phyloP scores from a whole-genome alignment of 2,888 invertebrate species.

The Acrobasis suavella region DNA sequence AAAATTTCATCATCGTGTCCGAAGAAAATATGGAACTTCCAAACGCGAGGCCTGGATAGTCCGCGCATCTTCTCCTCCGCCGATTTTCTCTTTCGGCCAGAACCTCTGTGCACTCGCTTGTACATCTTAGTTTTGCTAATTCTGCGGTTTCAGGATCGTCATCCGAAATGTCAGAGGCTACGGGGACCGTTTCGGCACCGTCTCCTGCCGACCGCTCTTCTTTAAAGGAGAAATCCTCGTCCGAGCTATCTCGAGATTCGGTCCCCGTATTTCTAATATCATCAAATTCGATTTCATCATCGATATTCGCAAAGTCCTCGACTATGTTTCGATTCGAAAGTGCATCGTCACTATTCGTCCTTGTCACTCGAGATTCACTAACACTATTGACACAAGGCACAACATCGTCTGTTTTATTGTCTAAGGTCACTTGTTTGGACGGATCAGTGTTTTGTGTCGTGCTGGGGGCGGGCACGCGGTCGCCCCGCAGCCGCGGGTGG shows the following conservation, averaged over 20 bases:
- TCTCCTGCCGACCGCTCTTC: conserved; percentile 73
- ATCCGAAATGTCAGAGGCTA: conserved; percentile 71
- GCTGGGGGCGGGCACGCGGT: conserved; percentile 79
- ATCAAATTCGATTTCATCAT: conserved; percentile 68
- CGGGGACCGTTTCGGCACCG: conserved; percentile 67
- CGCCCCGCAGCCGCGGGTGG: conserved; percentile 86
- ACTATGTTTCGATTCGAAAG: conserved; percentile 74
- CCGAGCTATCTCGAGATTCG: conserved; percentile 65
- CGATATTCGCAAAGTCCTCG: conserved; percentile 65
- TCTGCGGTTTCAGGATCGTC: conserved; percentile 91
- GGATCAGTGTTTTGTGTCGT: conserved; percentile 56
- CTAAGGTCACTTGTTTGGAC: conserved; percentile 77
- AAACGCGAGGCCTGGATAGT: conserved; percentile 96
- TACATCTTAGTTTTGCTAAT: conserved; percentile 92
- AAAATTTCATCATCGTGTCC: conserved; percentile 98
- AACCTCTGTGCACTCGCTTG: conserved; percentile 94
- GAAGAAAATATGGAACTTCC: conserved; percentile 96
- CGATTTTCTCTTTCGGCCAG: conserved; percentile 92
- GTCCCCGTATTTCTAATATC: conserved; percentile 53
- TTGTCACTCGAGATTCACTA: conserved; percentile 82
- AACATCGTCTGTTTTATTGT: conserved; percentile 72
- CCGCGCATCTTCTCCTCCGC: conserved; percentile 90
- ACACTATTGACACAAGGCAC: conserved; percentile 82
- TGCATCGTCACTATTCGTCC: conserved; percentile 82
- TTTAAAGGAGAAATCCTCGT: conserved; percentile 72